phyloP scores from a whole-genome alignment of 2,797 vertebrate species.

The Tragopan temminckii region DNA sequence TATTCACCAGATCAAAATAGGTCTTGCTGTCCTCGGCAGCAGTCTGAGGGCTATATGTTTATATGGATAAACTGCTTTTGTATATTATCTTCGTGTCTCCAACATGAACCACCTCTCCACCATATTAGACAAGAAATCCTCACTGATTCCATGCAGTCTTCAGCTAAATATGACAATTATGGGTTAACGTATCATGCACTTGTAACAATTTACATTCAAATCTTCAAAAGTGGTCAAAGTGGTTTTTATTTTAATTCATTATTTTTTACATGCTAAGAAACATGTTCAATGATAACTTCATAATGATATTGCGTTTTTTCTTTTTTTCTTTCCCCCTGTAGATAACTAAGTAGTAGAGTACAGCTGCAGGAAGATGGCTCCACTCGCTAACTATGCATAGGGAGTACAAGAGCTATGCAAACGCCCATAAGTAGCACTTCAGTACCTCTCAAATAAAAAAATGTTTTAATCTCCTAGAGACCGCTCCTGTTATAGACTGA shows the following conservation, averaged over 20 bases:
- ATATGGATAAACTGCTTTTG: slow-evolving; percentile 8
- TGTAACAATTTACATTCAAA: not conserved
- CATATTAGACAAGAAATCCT: not conserved
- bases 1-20: not conserved
- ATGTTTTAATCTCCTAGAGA: not conserved
- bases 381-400: rapidly evolving
- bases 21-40: not conserved
- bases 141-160: not conserved
- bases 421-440: not conserved
- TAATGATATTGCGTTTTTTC: not conserved
- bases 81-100: not conserved
- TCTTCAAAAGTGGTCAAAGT: not conserved
- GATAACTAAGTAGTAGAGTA: not conserved
- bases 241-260: not conserved
- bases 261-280: not conserved
- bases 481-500: not conserved
- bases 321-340: not conserved
- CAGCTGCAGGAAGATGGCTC: not conserved
- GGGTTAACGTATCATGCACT: not conserved
- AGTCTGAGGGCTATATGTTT: not conserved
- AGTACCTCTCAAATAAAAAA: not conserved
- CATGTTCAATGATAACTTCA: rapidly evolving
- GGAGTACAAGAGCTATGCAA: not conserved
- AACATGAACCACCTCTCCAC: not conserved
- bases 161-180: not conserved